Evolutionary conservation across 2,113 vertebrate species (phyloP).

Genomic region (Turnix velox): DNA sequence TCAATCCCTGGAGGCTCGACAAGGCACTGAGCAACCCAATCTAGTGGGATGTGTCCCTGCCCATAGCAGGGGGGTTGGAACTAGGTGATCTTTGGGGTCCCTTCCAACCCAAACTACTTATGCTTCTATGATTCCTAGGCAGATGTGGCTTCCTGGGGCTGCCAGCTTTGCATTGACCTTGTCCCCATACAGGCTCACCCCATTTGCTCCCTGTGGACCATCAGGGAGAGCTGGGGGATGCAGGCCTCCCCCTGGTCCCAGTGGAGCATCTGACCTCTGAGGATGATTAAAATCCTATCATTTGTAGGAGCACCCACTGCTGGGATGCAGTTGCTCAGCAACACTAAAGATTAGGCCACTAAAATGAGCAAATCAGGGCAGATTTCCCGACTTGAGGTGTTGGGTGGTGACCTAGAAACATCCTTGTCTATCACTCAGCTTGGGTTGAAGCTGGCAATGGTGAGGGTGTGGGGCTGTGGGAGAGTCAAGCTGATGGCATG

Average conservation of each 20-base stretch:
- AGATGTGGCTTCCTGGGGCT: not conserved
- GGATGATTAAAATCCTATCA: not conserved
- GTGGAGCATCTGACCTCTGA: not conserved
- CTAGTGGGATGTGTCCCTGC: no score
- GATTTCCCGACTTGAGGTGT: not conserved
- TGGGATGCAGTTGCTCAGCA: not conserved
- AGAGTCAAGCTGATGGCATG: accelerated
- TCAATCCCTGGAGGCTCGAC: no score
- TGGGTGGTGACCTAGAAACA: not conserved
- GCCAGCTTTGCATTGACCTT: not conserved
- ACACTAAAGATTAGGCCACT: not conserved
- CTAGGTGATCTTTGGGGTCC: no score
- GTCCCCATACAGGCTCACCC: accelerated
- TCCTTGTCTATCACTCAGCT: not conserved
- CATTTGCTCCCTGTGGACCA: accelerated
- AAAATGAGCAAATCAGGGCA: not conserved
- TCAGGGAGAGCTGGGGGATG: not conserved
- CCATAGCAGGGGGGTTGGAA: no score
- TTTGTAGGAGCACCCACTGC: accelerated
- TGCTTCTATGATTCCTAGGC: no score
- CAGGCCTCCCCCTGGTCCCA: not conserved
- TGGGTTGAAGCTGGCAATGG: not conserved
- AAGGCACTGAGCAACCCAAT: no score
- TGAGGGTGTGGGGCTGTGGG: not conserved
- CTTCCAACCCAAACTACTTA: no score